Percentiles rank a stretch among this genome's conserved stretches.
These are phyloP conservation scores for Ridgeia piscesae DNA, from an alignment of 1,140 invertebrate species.

Conservation along the genomic window DNA sequence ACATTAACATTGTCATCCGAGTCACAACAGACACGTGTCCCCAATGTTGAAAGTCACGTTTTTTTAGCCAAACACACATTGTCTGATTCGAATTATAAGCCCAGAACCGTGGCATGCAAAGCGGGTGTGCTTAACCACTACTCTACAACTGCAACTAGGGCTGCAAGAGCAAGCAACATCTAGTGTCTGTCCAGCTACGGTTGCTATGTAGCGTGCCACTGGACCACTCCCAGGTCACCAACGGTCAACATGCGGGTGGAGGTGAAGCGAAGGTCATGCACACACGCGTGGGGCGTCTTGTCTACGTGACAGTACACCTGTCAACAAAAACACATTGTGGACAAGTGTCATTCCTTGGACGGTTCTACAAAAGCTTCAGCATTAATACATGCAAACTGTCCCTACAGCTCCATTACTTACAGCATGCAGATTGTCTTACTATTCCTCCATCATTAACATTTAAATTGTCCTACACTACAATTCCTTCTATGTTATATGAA, in stretches of 20 bases:
- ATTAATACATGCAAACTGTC: not conserved
- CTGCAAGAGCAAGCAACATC: not conserved
- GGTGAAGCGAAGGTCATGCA: not conserved
- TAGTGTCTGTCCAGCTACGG: not conserved
- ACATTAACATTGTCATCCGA: too few species aligned
- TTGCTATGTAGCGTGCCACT: not conserved
- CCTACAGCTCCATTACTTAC: not conserved
- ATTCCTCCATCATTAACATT: not conserved
- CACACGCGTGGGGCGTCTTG: not conserved
- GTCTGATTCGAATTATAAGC: too few species aligned
- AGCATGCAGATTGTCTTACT: not conserved
- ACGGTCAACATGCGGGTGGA: not conserved
- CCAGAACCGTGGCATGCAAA: too few species aligned
- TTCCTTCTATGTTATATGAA: not conserved
- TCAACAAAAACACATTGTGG: not conserved
- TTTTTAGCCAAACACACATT: too few species aligned
- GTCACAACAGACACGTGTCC: too few species aligned
- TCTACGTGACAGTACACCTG: not conserved
- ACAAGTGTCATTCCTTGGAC: not conserved
- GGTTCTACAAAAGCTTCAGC: not conserved
- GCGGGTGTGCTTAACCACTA: too few species aligned
- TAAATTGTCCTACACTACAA: too few species aligned
- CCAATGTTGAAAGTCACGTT: too few species aligned
- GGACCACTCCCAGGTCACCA: not conserved
- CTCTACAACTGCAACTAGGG: not conserved